Conservation (phyloP, 2,888 invertebrate species). For the Drosophila hawaiiensis region DNA sequence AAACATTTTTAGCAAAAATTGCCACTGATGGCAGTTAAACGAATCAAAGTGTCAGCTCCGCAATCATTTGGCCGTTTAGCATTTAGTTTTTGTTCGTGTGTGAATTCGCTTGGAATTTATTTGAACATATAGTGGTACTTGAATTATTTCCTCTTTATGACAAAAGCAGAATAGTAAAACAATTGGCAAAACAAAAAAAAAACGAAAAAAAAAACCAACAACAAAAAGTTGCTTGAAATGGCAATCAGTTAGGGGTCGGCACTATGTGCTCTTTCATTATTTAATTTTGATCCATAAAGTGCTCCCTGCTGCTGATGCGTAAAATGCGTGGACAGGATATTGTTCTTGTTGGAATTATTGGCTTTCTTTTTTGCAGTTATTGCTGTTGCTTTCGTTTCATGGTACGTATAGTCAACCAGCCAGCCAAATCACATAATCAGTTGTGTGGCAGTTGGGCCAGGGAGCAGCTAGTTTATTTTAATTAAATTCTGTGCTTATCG, state of each 20-base stretch:
- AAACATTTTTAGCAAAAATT: conserved; percentile 33
- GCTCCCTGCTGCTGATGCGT: conserved; percentile 43
- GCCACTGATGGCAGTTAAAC: not conserved
- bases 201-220: not conserved
- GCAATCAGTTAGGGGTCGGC: conserved; percentile 41
- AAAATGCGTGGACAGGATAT: conserved; percentile 16
- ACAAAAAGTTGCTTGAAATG: conserved; percentile 17
- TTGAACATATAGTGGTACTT: conserved; percentile 1
- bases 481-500: conserved; percentile 60
- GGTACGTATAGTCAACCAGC: conserved; percentile 15
- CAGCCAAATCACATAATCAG: conserved; percentile 58
- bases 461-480: conserved; percentile 67
- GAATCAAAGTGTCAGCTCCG: conserved; percentile 19
- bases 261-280: conserved; percentile 52
- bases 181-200: conserved; percentile 19
- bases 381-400: conserved; percentile 14
- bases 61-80: conserved; percentile 15
- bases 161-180: conserved; percentile 30
- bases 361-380: conserved; percentile 12
- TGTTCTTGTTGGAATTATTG: conserved; percentile 9
- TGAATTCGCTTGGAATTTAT: conserved; percentile 19
- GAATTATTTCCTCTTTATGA: conserved; percentile 35
- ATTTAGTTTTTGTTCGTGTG: conserved; percentile 17
- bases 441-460: conserved; percentile 15
- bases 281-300: conserved; percentile 60